Conservation (phyloP, 2,113 vertebrate species). For the Platichthys stellatus region DNA sequence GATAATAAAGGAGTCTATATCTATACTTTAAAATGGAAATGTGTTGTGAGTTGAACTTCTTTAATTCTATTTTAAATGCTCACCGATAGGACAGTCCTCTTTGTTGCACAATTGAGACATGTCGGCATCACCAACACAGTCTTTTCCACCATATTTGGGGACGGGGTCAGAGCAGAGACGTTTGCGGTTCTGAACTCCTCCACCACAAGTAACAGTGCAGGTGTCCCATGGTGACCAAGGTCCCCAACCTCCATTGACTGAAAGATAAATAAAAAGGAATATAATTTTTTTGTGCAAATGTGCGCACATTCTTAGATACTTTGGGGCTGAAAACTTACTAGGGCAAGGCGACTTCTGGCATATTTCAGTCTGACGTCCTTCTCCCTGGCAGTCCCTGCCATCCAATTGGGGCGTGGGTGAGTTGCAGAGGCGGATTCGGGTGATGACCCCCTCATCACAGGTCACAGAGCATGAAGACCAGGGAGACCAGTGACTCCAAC, state of each 20-base stretch:
- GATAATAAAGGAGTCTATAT: not conserved
- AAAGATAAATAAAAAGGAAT: conserved; percentile 31
- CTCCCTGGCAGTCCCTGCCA: conserved; percentile 91
- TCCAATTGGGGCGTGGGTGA: conserved; percentile 97
- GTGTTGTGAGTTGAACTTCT: not conserved
- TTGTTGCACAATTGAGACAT: conserved; percentile 90
- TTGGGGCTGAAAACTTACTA: conserved; percentile 81
- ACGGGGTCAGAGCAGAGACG: conserved; percentile 92
- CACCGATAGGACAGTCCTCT: conserved; percentile 81
- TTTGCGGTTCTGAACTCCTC: conserved; percentile 89
- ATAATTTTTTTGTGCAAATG: not conserved
- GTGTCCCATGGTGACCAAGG: conserved; percentile 96
- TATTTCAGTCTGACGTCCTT: conserved; percentile 91
- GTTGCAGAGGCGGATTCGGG: conserved; percentile 98
- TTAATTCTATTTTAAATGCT: conserved; percentile 18
- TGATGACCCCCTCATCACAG: conserved; percentile 92
- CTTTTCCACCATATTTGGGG: conserved; percentile 92
- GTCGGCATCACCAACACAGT: conserved; percentile 86
- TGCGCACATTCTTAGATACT: not conserved
- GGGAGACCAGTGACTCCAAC: conserved; percentile 99
- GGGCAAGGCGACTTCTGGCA: conserved; percentile 91
- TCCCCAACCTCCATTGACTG: conserved; percentile 96
- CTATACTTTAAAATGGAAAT: not conserved
- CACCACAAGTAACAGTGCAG: conserved; percentile 93
- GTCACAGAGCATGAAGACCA: conserved; percentile 98